Evolutionary conservation across 2,113 vertebrate genomes (phyloP).

Genomic region (Rhinopomastus cyanomelas): DNA sequence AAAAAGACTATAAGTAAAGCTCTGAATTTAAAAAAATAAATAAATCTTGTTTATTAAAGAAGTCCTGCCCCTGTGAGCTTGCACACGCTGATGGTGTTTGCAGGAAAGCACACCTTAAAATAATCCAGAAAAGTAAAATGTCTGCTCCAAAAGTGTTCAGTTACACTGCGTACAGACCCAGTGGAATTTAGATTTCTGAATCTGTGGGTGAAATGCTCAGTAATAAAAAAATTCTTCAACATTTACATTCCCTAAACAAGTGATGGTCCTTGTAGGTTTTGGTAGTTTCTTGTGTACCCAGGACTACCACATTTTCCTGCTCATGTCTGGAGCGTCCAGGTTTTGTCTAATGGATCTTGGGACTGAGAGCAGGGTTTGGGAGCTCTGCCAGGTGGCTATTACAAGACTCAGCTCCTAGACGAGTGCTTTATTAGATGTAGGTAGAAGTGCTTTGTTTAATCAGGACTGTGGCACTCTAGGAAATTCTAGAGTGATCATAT

Average conservation of each 20-base stretch:
- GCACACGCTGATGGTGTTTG: background rate
- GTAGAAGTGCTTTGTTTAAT: constrained; percentile 44
- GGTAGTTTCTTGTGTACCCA: background rate
- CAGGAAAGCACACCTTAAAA: background rate
- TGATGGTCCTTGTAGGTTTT: background rate
- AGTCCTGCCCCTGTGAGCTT: background rate
- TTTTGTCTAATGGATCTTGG: background rate
- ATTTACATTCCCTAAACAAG: background rate
- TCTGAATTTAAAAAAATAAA: background rate
- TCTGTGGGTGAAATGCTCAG: background rate
- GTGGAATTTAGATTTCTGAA: background rate
- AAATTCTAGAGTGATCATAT: constrained; percentile 29
- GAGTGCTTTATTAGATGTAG: background rate
- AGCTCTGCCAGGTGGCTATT: constrained; percentile 22
- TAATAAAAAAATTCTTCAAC: background rate
- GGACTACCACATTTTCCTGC: background rate
- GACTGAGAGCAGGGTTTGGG: background rate
- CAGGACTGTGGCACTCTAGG: constrained; percentile 29
- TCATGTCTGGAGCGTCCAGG: background rate
- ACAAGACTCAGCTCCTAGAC: background rate
- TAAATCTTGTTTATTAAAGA: background rate
- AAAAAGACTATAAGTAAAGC: background rate
- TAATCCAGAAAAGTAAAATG: background rate
- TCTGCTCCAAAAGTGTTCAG: background rate
- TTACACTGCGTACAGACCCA: background rate